These are phyloP conservation scores for Peromyscus aztecus DNA, from an alignment of 2,797 vertebrate genomes.

Conservation along the genomic window DNA sequence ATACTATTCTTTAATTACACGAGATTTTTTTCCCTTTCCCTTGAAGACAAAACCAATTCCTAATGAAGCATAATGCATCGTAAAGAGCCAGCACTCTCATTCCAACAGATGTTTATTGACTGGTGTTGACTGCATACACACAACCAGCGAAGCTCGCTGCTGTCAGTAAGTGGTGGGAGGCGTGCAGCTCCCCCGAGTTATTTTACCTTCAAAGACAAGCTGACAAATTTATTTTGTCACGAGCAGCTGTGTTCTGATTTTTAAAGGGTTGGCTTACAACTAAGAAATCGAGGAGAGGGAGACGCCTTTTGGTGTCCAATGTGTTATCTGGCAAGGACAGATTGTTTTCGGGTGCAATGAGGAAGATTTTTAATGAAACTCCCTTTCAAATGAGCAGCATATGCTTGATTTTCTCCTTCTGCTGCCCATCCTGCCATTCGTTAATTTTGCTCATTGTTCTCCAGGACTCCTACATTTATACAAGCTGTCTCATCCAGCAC, in stretches of 20 bases:
- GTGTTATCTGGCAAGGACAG: conserved; percentile 79
- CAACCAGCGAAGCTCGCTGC: conserved; percentile 83
- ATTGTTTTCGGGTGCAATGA: conserved; percentile 72
- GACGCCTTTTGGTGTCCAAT: conserved; percentile 76
- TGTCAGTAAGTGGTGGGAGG: conserved; percentile 86
- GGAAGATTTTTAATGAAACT: conserved; percentile 82
- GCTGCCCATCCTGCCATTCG: conserved; percentile 76
- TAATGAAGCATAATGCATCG: conserved; percentile 88
- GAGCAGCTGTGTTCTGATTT: conserved; percentile 89
- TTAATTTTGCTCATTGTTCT: conserved; percentile 76
- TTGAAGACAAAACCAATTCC: conserved; percentile 87
- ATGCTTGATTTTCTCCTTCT: conserved; percentile 79
- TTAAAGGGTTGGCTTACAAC: conserved; percentile 82
- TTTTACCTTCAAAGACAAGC: conserved; percentile 87
- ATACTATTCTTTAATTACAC: conserved; percentile 86
- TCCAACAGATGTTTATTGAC: conserved; percentile 92
- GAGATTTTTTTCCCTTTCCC: conserved; percentile 74
- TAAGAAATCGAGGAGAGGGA: conserved; percentile 85
- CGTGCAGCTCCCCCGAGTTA: conserved; percentile 53
- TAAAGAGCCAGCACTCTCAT: conserved; percentile 86
- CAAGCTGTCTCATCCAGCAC: conserved; percentile 72
- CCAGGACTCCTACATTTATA: conserved; percentile 72
- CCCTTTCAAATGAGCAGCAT: conserved; percentile 82
- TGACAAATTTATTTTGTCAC: conserved; percentile 90
- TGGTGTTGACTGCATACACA: conserved; percentile 89